Evolutionary conservation across 1,140 invertebrate genomes (phyloP).

Genomic region (Hydropsyche tenuis): DNA sequence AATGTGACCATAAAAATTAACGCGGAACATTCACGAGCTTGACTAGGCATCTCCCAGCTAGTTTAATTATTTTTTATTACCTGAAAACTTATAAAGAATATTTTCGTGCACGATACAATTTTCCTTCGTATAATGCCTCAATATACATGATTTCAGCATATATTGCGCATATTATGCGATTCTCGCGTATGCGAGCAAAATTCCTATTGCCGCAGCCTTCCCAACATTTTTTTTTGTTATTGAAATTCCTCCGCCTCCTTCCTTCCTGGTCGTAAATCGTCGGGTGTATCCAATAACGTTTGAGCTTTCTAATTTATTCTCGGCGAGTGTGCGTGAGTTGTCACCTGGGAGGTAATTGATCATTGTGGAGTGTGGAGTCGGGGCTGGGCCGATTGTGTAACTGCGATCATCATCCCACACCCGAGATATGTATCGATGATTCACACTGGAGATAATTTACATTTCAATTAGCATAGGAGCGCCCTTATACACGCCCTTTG

Average conservation of each 20-base stretch:
- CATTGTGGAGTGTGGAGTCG: conserved; percentile 2
- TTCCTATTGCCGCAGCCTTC: too few species aligned
- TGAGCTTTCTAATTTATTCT: conserved; percentile 31
- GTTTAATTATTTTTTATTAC: too few species aligned
- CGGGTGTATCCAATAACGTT: conserved; percentile 8
- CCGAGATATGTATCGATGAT: conserved; percentile 42
- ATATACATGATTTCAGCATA: too few species aligned
- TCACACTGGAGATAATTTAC: conserved; percentile 47
- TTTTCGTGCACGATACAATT: too few species aligned
- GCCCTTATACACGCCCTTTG: conserved; percentile 10
- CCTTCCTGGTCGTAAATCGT: background rate
- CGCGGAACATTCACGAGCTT: background rate
- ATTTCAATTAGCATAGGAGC: conserved; percentile 45
- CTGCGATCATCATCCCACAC: conserved; percentile 26
- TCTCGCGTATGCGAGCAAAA: too few species aligned
- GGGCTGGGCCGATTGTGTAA: conserved; percentile 22
- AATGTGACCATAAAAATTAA: conserved; percentile 30
- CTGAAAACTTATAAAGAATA: background rate
- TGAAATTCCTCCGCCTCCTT: background rate
- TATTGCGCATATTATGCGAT: too few species aligned
- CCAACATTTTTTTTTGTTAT: too few species aligned
- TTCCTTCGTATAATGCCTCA: too few species aligned
- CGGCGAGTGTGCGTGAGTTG: conserved; percentile 6
- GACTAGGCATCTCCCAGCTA: too few species aligned
- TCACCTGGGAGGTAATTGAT: conserved; percentile 28